Conservation (phyloP, 2,888 invertebrate genomes). For the Patella caerulea region DNA sequence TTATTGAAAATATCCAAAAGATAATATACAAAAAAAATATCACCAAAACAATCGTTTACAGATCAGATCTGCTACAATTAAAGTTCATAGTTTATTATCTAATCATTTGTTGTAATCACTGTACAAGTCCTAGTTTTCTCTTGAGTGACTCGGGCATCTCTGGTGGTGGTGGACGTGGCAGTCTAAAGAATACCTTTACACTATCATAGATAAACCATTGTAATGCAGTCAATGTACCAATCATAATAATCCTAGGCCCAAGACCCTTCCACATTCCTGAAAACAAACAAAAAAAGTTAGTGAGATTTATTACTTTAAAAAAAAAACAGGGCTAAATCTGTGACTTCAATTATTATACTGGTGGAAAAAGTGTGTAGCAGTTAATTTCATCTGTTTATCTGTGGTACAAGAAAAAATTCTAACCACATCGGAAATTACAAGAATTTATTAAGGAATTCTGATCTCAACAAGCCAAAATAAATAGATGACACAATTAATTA, state of each 20-base stretch:
- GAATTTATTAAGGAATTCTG: too few species aligned
- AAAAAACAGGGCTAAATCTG: conserved; percentile 1
- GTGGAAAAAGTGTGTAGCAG: too few species aligned
- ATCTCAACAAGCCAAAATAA: too few species aligned
- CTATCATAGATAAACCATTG: conserved; percentile 95
- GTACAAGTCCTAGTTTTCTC: conserved; percentile 50
- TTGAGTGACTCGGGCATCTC: conserved; percentile 86
- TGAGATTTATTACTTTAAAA: too few species aligned
- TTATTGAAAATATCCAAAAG: too few species aligned
- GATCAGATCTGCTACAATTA: neutral
- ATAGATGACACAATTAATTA: too few species aligned
- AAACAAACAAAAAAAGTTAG: conserved; percentile 32
- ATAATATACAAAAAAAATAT: neutral
- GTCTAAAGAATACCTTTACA: conserved; percentile 83
- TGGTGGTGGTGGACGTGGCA: conserved; percentile 96
- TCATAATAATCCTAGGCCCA: conserved; percentile 90
- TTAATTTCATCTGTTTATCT: too few species aligned
- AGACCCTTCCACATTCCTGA: conserved; percentile 87
- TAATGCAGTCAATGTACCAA: conserved; percentile 91
- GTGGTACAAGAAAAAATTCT: too few species aligned
- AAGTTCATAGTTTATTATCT: neutral
- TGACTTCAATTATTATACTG: neutral
- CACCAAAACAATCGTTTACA: neutral
- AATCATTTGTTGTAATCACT: conserved; percentile 9
- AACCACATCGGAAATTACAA: too few species aligned